phyloP scores from a whole-genome alignment of 2,888 invertebrate species.

The Phlogophora meticulosa region DNA sequence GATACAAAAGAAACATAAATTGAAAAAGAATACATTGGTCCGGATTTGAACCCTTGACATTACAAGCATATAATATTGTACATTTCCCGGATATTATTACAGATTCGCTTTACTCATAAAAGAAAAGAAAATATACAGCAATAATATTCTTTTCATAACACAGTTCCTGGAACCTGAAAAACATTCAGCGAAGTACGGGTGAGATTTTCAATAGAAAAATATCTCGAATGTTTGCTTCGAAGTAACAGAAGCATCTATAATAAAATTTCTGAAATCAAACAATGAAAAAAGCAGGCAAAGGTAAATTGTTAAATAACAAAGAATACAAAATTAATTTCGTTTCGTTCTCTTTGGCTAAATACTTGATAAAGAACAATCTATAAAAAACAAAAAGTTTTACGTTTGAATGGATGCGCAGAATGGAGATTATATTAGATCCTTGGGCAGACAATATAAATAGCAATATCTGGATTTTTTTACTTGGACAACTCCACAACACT shows the following conservation, averaged over 20 bases:
- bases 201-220: slow-evolving; percentile 59
- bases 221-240: slow-evolving; percentile 50
- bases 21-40: too few species aligned
- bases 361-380: slow-evolving; percentile 56
- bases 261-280: slow-evolving; percentile 64
- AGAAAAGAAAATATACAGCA: neutral
- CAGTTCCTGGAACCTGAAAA: neutral
- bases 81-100: too few species aligned
- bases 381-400: slow-evolving; percentile 36
- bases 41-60: too few species aligned
- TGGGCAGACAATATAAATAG: too few species aligned
- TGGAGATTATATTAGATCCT: neutral
- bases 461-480: too few species aligned
- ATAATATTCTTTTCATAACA: slow-evolving; percentile 9
- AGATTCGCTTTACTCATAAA: neutral
- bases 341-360: slow-evolving; percentile 41
- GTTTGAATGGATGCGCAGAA: slow-evolving; percentile 16
- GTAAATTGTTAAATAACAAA: slow-evolving; percentile 62
- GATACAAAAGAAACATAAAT: too few species aligned
- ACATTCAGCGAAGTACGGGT: slow-evolving; percentile 11
- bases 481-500: too few species aligned
- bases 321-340: slow-evolving; percentile 64
- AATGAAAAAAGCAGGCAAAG: slow-evolving; percentile 49
- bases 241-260: slow-evolving; percentile 54
- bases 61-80: too few species aligned